These are phyloP conservation scores for Bursaphelenchus okinawaensis DNA, from an alignment of 2,888 invertebrate genomes.

Conservation along the genomic window DNA sequence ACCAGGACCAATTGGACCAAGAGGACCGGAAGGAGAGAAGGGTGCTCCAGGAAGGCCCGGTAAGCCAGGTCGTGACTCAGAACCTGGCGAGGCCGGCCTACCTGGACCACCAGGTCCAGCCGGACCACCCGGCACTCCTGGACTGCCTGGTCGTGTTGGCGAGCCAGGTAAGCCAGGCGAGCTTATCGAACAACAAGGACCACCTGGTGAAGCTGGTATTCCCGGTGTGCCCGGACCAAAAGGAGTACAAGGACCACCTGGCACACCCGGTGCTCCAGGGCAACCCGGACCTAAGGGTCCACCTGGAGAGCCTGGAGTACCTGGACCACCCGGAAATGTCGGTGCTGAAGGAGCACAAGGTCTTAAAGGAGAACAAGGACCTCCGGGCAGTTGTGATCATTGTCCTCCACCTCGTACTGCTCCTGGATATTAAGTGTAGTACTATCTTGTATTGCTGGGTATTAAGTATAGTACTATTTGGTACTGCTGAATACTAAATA, in stretches of 20 bases:
- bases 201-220: background rate
- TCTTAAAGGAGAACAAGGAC: constrained; percentile 21
- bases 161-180: constrained; percentile 20
- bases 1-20: constrained; percentile 23
- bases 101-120: constrained; percentile 14
- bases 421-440: constrained; percentile 26
- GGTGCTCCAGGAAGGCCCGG: background rate
- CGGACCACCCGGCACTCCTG: constrained; percentile 19
- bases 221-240: constrained; percentile 18
- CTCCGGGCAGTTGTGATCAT: constrained; percentile 23
- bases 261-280: constrained; percentile 27
- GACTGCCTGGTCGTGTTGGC: constrained; percentile 28
- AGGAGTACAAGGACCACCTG: constrained; percentile 20
- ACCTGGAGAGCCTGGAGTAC: constrained; percentile 2
- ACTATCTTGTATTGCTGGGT: constrained; percentile 25
- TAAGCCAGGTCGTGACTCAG: background rate
- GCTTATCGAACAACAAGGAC: constrained; percentile 10
- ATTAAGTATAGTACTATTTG: too few relatives aligned
- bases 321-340: constrained; percentile 18
- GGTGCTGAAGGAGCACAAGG: constrained; percentile 15
- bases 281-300: constrained; percentile 12
- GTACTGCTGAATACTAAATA: constrained; percentile 25
- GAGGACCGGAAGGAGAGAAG: constrained; percentile 10
- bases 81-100: constrained; percentile 2
- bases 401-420: constrained; percentile 22